Conservation (phyloP, 2,113 vertebrate genomes). For the Lophochroa leadbeateri region DNA sequence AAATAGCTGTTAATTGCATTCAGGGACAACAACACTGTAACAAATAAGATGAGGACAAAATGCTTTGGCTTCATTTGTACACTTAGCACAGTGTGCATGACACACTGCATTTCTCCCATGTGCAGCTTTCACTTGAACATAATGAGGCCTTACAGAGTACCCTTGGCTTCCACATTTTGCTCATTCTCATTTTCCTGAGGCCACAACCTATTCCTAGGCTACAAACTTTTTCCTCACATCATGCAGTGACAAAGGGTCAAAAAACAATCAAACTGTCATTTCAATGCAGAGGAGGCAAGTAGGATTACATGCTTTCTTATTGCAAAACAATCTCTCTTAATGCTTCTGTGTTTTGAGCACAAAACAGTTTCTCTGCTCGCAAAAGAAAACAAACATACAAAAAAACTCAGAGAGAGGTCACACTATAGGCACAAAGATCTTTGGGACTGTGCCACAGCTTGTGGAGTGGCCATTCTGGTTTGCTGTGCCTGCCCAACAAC, state of each 20-base stretch:
- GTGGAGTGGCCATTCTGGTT: not conserved
- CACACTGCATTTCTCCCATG: not conserved
- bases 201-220: not conserved
- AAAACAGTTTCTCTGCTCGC: not conserved
- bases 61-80: not conserved
- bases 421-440: not conserved
- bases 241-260: not conserved
- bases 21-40: not conserved
- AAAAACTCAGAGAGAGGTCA: not conserved
- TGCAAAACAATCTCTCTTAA: not conserved
- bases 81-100: not conserved
- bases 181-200: not conserved
- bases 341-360: not conserved
- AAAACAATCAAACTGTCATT: not conserved
- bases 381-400: not conserved
- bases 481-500: not conserved
- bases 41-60: not conserved
- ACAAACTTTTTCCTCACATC: not conserved
- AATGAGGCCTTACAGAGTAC: not conserved
- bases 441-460: not conserved
- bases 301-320: not conserved
- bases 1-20: not conserved
- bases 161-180: not conserved
- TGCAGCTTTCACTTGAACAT: not conserved
- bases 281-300: not conserved